These are phyloP conservation scores for Callyntrura guangdongensis DNA, from an alignment of 2,888 invertebrate genomes.

Conservation along the genomic window DNA sequence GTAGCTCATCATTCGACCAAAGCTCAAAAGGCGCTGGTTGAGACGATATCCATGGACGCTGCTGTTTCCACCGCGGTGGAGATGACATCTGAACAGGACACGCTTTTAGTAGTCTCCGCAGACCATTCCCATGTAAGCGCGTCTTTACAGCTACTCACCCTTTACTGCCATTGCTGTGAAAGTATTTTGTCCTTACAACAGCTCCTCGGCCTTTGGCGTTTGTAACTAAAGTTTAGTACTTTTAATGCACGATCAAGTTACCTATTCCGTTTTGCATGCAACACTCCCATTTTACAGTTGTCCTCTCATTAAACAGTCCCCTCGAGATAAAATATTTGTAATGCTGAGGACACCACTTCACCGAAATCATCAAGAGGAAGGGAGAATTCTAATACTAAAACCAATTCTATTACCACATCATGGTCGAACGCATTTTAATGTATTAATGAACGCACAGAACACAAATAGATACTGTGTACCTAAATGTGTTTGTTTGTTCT, in stretches of 20 bases:
- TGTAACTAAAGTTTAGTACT: neutral
- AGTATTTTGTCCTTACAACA: neutral
- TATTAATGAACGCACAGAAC: conserved; percentile 44
- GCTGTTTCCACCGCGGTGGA: conserved; percentile 82
- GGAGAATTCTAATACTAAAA: neutral
- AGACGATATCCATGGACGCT: conserved; percentile 82
- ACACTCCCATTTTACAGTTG: conserved; percentile 14
- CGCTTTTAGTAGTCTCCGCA: conserved; percentile 94
- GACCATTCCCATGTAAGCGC: conserved; percentile 92
- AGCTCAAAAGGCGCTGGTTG: conserved; percentile 84
- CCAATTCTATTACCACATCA: conserved; percentile 9
- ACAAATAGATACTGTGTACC: neutral
- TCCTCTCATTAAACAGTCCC: conserved; percentile 39
- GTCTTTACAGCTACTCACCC: neutral
- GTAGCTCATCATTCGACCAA: conserved; percentile 83
- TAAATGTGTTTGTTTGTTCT: conserved; percentile 11
- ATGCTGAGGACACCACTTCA: neutral
- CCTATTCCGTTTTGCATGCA: conserved; percentile 1
- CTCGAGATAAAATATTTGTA: neutral
- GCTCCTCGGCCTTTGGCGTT: no score
- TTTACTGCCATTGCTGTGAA: neutral
- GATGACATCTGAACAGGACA: conserved; percentile 86
- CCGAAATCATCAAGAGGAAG: neutral
- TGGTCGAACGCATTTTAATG: conserved; percentile 41
- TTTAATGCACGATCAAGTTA: neutral